phyloP scores from a whole-genome alignment of 2,888 invertebrate species.

The Noctua janthe region DNA sequence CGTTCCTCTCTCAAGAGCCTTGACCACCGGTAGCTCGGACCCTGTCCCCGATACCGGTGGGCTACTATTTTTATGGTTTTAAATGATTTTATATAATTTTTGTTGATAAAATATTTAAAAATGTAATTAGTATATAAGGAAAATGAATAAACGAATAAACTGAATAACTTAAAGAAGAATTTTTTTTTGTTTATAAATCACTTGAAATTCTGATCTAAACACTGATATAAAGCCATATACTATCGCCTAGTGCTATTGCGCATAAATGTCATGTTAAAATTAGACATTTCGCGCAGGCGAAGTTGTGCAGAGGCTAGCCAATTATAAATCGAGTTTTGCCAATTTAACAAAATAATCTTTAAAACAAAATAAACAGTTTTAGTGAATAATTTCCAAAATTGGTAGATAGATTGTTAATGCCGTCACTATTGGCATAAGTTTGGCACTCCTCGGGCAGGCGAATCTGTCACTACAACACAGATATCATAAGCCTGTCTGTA shows the following conservation, averaged over 20 bases:
- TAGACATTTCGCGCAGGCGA: not conserved
- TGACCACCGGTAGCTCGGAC: too few species aligned
- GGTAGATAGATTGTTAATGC: not conserved
- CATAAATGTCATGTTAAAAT: not conserved
- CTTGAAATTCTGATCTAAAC: not conserved
- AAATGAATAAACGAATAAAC: too few species aligned
- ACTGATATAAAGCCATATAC: not conserved
- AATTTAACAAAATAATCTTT: not conserved
- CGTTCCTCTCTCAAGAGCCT: too few species aligned
- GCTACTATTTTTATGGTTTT: too few species aligned
- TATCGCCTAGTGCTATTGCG: not conserved
- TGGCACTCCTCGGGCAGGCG: not conserved
- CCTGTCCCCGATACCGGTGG: too few species aligned
- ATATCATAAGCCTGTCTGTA: not conserved
- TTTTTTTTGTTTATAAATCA: not conserved
- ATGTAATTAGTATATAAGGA: too few species aligned
- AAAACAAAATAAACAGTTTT: not conserved
- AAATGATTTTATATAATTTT: too few species aligned
- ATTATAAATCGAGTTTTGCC: not conserved
- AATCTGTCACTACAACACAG: not conserved
- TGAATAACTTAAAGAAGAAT: not conserved
- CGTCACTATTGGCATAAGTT: not conserved
- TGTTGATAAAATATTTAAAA: too few species aligned
- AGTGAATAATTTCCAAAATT: not conserved
- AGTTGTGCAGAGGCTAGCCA: not conserved